A percentile compares a stretch with the other conserved stretches of the same genome.
Conservation (phyloP, 1,140 invertebrate species). For the Globodera ellingtonae region DNA sequence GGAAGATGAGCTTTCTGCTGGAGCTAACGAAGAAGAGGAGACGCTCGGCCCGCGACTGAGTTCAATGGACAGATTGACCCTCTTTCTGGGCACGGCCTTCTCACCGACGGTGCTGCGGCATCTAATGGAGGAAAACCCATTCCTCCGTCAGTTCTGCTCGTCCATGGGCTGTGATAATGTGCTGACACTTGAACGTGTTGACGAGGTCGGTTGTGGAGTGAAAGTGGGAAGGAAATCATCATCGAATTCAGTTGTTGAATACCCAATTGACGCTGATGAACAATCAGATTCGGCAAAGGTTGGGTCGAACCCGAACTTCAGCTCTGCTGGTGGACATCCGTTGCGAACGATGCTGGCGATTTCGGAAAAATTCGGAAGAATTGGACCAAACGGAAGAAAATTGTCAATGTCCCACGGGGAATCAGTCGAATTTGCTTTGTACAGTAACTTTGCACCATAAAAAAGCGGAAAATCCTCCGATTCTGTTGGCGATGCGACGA, state of each 20-base stretch:
- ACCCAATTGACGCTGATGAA: constrained; percentile 6
- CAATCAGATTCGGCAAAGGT: background rate
- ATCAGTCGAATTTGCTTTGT: too few species aligned
- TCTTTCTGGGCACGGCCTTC: constrained; percentile 2
- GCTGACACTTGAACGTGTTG: background rate
- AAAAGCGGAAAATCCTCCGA: too few species aligned
- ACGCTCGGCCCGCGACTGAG: too few species aligned
- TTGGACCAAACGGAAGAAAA: too few species aligned
- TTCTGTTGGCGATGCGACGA: too few species aligned
- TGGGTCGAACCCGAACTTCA: background rate
- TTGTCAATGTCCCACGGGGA: too few species aligned
- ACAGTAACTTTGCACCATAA: too few species aligned
- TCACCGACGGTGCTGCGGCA: background rate
- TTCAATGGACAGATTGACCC: background rate
- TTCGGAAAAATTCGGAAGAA: too few species aligned
- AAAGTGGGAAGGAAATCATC: background rate
- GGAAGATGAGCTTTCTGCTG: too few species aligned
- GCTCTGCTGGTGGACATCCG: constrained; percentile 3
- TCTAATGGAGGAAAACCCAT: background rate
- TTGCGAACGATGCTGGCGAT: constrained; percentile 1
- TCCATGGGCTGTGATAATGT: background rate
- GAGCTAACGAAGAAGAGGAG: too few species aligned
- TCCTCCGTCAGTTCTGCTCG: background rate
- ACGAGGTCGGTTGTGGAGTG: background rate
- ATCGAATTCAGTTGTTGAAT: constrained; percentile 13